Base-by-base conservation (phyloP, 1,140 invertebrate genomes). In the Doryteuthis pealeii region DNA sequence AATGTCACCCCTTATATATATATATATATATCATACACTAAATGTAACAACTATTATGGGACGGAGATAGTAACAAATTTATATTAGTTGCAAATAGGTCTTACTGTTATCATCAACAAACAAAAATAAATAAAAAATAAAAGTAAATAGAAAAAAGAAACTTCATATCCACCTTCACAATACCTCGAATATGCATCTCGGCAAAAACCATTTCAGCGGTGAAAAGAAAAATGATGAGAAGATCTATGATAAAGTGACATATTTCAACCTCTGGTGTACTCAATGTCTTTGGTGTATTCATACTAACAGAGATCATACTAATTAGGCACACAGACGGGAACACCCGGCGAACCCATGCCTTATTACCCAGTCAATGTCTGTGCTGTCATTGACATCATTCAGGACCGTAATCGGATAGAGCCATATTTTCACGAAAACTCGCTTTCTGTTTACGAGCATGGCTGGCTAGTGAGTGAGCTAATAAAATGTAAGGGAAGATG, bases 301-400 rank as follows among this genome's bases (percentile, higher is more conserved):
- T 90, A 80, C 95, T 96, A 35, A 99, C 96, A 14, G 96, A 98
- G 72, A 97, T 89, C 74, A 99, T 91, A 80, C 96, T 97, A 75
- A 98, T 65, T 15, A 88, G 78, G 26, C 87, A 87, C 90, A 96
- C 97, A 71, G 93, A 90, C 77, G 96, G 91, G 90, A 99, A 93
- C 77, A 98, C 89, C 80, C 95, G 90, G 77, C 96, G 90, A 18
- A 97, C 84, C 83, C 85, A 87, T 12, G 77, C 93, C 90, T 96
- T 96, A 85, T 97, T 97, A 98, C 96, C 96, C 96, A 98, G 90
- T 98, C 96, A 77, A 97, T 97, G 84, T 98, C 96, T 40, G 95
- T 93, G 89, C 93, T 96, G 89, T 98, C 96, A 89, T 97, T 97
- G 71, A 97, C 91, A 75, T 93, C 87, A n/a, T 98, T 98, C 96